A percentile compares a stretch with the other conserved stretches of the same genome.
phyloP scores from a whole-genome alignment of 2,797 vertebrate genomes.

The Eulemur albifrons region DNA sequence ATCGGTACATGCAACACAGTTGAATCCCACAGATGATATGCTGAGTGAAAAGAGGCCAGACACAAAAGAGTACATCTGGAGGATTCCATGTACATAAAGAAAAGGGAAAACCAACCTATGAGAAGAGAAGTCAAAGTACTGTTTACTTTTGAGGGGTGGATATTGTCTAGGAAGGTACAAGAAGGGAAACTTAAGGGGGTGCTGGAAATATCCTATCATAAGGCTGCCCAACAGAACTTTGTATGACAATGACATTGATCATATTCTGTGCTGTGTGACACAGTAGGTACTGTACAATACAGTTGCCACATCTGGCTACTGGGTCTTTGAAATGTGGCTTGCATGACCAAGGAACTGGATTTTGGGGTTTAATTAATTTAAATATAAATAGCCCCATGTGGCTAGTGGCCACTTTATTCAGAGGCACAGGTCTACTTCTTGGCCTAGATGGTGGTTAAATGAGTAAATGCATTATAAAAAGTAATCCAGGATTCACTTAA shows the following conservation, averaged over 20 bases:
- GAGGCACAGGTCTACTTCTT: neutral
- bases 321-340: neutral
- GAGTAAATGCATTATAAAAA: neutral
- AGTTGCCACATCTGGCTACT: neutral
- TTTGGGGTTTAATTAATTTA: neutral
- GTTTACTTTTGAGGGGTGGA: no score
- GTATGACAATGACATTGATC: neutral
- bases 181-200: neutral
- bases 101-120: neutral
- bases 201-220: neutral
- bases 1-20: neutral
- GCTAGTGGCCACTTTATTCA: neutral
- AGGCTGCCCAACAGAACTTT: neutral
- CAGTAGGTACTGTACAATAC: rapidly evolving
- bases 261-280: neutral
- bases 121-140: neutral
- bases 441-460: neutral
- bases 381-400: neutral
- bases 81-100: neutral
- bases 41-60: neutral
- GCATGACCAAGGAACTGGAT: neutral
- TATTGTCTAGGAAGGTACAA: neutral
- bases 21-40: neutral
- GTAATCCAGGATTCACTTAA: neutral
- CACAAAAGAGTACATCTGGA: rapidly evolving